Base-by-base conservation (phyloP, 2,888 invertebrate species). In the Eurytoma adleriae region DNA sequence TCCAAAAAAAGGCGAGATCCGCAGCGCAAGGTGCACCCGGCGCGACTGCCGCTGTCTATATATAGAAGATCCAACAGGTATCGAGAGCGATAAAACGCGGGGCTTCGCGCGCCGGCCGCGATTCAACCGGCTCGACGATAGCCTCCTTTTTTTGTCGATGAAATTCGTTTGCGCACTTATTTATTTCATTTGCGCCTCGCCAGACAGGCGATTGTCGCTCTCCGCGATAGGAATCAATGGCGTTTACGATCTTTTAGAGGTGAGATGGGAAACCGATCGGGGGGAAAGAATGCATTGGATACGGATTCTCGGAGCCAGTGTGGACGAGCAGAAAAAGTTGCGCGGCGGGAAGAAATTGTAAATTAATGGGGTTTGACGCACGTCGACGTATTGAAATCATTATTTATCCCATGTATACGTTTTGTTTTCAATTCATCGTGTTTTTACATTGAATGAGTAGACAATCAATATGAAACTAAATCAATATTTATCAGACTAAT, bases 61-160 rank as follows among this genome's bases (percentile, higher is more conserved):
- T 85, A 84, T 84, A 85, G 84, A 20, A 84, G 84, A 85, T 85
- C 85, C 85, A 86, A 86, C 86, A 86, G 87, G 86, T 86, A 86
- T 86, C 85, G 85, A 81, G 84, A 83, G 84, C 85, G 85, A 85
- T 86, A 85, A 86, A 86, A 87, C 85, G 85, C 84, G 85, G 85
- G 40, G 40, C 86, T 85, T 86, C 86, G 84, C 86, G 83, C 86
- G 85, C 81, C 79, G n/a, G 64, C 50, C 67, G 67, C 61, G 48
- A 71, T 61, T 71, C n/a, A 71, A 71, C 59, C 48, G 50, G 61
- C 64, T 64, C 27, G 20, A 12, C 40, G 10, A 30, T 16, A n/a
- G 20, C 56, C 16, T n/a, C 20, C 24, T 56, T 16, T 64, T 56
- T 20, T 70, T 64, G 40, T 57, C 27, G 16, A 14, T 4, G 3